phyloP scores from a whole-genome alignment of 1,140 invertebrate genomes.

The Saccostrea glomerata region DNA sequence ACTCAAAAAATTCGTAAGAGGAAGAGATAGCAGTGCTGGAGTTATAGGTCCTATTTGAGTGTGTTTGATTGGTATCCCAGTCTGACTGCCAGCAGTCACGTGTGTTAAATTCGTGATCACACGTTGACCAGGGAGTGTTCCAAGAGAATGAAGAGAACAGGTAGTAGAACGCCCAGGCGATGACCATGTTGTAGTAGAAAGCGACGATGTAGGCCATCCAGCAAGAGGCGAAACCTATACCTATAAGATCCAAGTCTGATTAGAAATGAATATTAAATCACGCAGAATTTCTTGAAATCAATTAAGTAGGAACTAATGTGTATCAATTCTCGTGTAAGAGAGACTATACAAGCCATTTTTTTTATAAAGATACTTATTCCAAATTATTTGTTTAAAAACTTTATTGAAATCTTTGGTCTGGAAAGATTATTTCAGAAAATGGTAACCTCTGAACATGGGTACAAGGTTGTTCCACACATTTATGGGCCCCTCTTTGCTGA shows the following conservation, averaged over 20 bases:
- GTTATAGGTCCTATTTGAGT: conserved; percentile 52
- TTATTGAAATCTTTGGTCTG: neutral
- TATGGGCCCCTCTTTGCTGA: conserved; percentile 77
- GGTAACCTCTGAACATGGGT: conserved; percentile 94
- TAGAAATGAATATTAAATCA: no score
- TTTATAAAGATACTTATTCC: no score
- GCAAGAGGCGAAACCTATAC: conserved; percentile 76
- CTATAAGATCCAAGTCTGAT: conserved; percentile 56
- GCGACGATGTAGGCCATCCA: conserved; percentile 99
- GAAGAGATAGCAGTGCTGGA: conserved; percentile 62
- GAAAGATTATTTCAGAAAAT: neutral
- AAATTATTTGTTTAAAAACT: no score
- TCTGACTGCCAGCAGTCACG: conserved; percentile 84
- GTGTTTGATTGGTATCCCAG: conserved; percentile 88
- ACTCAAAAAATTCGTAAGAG: conserved; percentile 70
- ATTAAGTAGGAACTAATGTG: no score
- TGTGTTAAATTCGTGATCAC: conserved; percentile 87
- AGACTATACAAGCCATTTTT: no score
- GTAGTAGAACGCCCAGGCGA: conserved; percentile 98
- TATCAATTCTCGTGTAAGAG: no score
- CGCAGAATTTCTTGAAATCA: no score
- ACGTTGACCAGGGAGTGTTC: conserved; percentile 95
- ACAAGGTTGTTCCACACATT: conserved; percentile 87
- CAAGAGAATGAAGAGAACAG: conserved; percentile 96
- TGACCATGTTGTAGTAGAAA: conserved; percentile 99